A percentile compares a stretch with the other conserved stretches of the same genome.
These are phyloP conservation scores for Catharus fuscescens DNA, from an alignment of 2,113 vertebrate genomes.

Conservation along the genomic window DNA sequence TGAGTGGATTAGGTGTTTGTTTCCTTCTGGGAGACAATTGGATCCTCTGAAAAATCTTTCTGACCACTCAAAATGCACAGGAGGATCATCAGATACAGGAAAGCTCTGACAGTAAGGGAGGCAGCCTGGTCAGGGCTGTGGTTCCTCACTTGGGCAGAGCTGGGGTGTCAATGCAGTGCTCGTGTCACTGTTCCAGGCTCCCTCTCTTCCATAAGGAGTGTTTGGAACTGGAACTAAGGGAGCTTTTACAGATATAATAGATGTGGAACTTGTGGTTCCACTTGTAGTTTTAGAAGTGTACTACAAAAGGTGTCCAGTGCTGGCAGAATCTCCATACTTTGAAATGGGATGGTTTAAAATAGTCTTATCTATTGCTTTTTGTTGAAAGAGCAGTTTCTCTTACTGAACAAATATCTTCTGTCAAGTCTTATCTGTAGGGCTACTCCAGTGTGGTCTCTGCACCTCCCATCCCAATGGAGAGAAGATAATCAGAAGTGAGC, in stretches of 20 bases:
- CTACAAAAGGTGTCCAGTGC: background rate
- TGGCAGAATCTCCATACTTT: background rate
- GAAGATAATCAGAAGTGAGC: background rate
- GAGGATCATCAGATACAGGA: background rate
- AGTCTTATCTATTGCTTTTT: background rate
- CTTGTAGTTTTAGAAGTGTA: background rate
- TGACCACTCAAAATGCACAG: background rate
- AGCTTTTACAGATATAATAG: background rate
- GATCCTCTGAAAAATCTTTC: background rate
- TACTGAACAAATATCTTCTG: slow-evolving; percentile 9
- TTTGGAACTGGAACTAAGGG: background rate
- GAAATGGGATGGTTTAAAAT: background rate
- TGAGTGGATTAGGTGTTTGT: background rate
- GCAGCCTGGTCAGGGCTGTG: background rate
- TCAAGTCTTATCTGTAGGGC: background rate
- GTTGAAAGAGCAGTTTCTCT: slow-evolving; percentile 15
- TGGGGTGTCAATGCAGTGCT: background rate
- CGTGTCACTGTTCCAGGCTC: background rate
- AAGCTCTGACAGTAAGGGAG: background rate
- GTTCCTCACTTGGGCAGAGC: background rate
- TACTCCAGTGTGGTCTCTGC: background rate
- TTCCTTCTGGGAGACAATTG: background rate
- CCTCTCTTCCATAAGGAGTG: background rate
- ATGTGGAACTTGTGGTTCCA: background rate
- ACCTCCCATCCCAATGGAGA: background rate